These are phyloP conservation scores for Furnarius figulus DNA, from an alignment of 2,113 vertebrate genomes.

Conservation along the genomic window DNA sequence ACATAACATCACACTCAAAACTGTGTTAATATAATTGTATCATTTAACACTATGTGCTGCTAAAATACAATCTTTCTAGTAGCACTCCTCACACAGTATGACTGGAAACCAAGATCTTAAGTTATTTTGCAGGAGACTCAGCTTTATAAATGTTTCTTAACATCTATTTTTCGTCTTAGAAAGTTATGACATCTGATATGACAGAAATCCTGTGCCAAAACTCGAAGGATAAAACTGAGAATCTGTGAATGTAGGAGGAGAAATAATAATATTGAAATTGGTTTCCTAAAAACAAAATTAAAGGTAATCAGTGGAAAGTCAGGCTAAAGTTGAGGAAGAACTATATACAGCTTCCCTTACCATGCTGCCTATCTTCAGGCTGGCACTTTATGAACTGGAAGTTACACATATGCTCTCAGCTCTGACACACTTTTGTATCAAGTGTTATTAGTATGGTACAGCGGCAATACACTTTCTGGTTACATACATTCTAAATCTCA, in stretches of 20 bases:
- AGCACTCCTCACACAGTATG: neutral
- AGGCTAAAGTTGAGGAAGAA: neutral
- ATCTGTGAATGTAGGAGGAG: neutral
- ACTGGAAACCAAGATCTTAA: neutral
- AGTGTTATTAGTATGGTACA: neutral
- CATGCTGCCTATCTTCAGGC: neutral
- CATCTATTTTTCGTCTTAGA: neutral
- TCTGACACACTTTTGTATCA: neutral
- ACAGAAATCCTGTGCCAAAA: neutral
- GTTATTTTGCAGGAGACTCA: neutral
- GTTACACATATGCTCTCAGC: neutral
- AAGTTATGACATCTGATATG: neutral
- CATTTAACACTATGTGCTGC: neutral
- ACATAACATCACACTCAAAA: neutral
- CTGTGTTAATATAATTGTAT: neutral
- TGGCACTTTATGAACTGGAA: neutral
- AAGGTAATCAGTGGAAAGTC: neutral
- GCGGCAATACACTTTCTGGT: neutral
- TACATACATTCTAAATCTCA: neutral
- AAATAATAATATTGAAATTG: neutral
- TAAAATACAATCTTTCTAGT: neutral
- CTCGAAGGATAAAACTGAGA: neutral
- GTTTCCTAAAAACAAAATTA: neutral
- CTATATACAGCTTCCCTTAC: neutral
- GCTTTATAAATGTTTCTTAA: neutral